Evolutionary conservation across 2,113 vertebrate genomes (phyloP), one percentile per base, ranked within the genome.

Genomic region (Nyctibius bracteatus): DNA sequence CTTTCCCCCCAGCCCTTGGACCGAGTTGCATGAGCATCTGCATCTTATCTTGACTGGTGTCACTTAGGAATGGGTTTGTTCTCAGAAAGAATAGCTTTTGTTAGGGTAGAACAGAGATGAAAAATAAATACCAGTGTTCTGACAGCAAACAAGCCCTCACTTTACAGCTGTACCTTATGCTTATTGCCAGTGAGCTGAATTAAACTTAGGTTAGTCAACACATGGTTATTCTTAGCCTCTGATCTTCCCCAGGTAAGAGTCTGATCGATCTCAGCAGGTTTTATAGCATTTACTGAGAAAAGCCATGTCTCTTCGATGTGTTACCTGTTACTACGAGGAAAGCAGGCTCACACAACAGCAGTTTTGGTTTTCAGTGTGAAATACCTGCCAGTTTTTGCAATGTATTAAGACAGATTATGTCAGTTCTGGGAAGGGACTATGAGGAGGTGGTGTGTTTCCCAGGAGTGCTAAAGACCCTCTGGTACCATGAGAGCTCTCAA

Each of bases 21-120:
- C 16, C 24, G 49, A 27, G 6, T 22, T 83, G 19, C 10, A 8
- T 4, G 44, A 59, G 9, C 70, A 7, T 5, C n/a, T 47, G 4
- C 0, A 0, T 22, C 20, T 51, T 23, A 5, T 46, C 16, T 44
- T 28, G 51, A 5, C 33, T 51, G 51, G 35, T 9, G 4, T 58
- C 47, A 24, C 47, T 62, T 31, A 22, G 35, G 62, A 44, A 43
- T 63, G 39, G 25, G 14, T 21, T 80, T 74, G 21, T 79, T 80
- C 15, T 70, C 24, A 65, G 54, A 20, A 79, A 80, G 30, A 57
- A 10, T 6, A 33, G 51, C 3, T 95, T 91, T 78, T 58, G 31
- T 49, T 18, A 23, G 37, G 33, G 15, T n/a, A 39, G 47, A 63
- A n/a, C 23, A 47, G 59, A 62, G 55, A 30, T 54, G 27, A 46